Evolutionary conservation across 2,797 vertebrate species (phyloP).

Genomic region (Liparis tanakae): DNA sequence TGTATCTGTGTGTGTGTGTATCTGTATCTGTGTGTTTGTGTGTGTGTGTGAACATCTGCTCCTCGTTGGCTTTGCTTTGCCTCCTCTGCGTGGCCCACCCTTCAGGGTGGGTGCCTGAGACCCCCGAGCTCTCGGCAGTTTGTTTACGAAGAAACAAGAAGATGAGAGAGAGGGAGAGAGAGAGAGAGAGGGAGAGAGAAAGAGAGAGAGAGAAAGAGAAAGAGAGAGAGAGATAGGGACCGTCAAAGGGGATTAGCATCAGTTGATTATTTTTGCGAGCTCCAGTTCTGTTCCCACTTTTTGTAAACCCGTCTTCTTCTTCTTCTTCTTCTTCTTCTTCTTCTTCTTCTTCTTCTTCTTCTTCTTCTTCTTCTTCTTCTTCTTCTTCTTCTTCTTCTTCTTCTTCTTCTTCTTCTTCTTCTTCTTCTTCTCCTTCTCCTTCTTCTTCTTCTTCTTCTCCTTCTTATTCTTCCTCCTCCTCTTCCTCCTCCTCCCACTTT

Average conservation of each 20-base stretch:
- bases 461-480: constrained; percentile 7
- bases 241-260: constrained; percentile 22
- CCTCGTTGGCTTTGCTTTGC: constrained; percentile 78
- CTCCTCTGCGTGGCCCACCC: constrained; percentile 62
- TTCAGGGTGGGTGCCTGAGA: constrained; percentile 43
- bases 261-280: neutral
- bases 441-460: constrained; percentile 32
- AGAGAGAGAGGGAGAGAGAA: neutral
- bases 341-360: constrained; percentile 33
- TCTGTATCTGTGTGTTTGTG: constrained; percentile 19
- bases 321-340: neutral
- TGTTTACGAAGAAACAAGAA: constrained; percentile 15
- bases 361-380: constrained; percentile 2
- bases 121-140: constrained; percentile 34
- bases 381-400: constrained; percentile 34
- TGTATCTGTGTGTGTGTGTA: constrained; percentile 31
- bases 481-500: constrained; percentile 28
- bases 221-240: neutral
- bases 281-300: neutral
- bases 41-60: constrained; percentile 80
- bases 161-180: neutral
- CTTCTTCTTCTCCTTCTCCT: constrained; percentile 28
- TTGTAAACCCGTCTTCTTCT: constrained; percentile 18
- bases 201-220: neutral
- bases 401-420: constrained; percentile 1